These are phyloP conservation scores for Hypanus sabinus DNA, from an alignment of 2,113 vertebrate genomes.

Conservation along the genomic window DNA sequence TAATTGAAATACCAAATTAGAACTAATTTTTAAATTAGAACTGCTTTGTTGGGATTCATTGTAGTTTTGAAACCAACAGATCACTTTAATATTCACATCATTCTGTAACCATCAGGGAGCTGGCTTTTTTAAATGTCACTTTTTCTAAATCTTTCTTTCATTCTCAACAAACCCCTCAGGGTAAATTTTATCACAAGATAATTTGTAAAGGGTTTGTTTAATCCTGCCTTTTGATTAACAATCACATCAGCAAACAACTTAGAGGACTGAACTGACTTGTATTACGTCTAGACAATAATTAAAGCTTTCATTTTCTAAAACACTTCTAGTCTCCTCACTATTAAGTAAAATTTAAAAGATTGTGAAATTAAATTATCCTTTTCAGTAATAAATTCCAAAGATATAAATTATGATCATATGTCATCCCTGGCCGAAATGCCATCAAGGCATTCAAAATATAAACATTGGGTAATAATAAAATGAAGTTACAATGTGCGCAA, in stretches of 20 bases:
- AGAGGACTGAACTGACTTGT: constrained; percentile 48
- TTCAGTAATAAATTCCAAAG: background rate
- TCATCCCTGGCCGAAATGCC: constrained; percentile 40
- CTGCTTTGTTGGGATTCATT: background rate
- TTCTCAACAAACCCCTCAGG: constrained; percentile 56
- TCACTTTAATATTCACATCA: constrained; percentile 35
- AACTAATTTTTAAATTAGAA: background rate
- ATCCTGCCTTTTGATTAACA: constrained; percentile 47
- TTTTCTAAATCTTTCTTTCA: constrained; percentile 61
- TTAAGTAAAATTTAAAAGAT: background rate
- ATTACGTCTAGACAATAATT: constrained; percentile 49
- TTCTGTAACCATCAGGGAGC: constrained; percentile 26
- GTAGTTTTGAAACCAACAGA: constrained; percentile 1
- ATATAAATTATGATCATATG: background rate
- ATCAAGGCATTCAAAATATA: constrained; percentile 42
- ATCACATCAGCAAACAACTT: constrained; percentile 52
- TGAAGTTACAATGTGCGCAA: too few relatives aligned
- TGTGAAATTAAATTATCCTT: constrained; percentile 7
- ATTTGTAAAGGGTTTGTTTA: constrained; percentile 62
- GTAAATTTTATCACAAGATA: constrained; percentile 60
- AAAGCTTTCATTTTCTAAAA: constrained; percentile 16
- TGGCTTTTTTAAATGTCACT: constrained; percentile 48
- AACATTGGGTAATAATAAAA: too few relatives aligned
- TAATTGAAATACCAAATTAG: constrained; percentile 18
- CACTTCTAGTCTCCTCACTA: background rate